Evolutionary conservation across 2,113 vertebrate species (phyloP).

Genomic region (Oryzias curvinotus): DNA sequence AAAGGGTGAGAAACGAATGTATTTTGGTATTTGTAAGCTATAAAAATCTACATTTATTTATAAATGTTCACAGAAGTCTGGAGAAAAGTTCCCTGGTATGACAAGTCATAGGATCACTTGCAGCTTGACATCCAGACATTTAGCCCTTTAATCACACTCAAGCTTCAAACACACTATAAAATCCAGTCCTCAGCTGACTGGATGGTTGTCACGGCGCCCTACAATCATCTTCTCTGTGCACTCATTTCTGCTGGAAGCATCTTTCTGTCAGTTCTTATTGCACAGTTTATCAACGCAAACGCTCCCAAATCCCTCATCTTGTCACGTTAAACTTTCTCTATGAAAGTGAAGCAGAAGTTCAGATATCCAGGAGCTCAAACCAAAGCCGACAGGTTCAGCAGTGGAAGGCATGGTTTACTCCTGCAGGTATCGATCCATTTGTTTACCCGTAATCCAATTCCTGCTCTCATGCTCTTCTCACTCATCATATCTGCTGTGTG

Average conservation of each 20-base stretch:
- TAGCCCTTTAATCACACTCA: neutral
- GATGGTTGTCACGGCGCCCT: conserved; percentile 27
- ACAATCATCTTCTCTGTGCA: conserved; percentile 6
- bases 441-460: conserved; percentile 46
- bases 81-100: neutral
- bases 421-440: conserved; percentile 54
- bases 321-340: conserved; percentile 26
- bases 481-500: conserved; percentile 34
- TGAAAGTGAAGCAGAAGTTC: conserved; percentile 21
- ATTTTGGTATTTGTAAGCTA: too few relatives aligned
- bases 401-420: conserved; percentile 17
- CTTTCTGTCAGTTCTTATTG: conserved; percentile 1
- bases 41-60: too few relatives aligned
- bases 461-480: conserved; percentile 17
- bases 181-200: conserved; percentile 5
- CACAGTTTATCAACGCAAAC: conserved; percentile 19
- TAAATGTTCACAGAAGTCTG: too few relatives aligned
- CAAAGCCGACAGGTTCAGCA: neutral
- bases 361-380: conserved; percentile 4
- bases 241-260: conserved; percentile 14
- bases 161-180: neutral
- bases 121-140: neutral
- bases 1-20: too few relatives aligned
- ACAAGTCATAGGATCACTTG: neutral
- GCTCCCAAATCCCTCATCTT: conserved; percentile 27